Percentiles rank a stretch among this genome's conserved stretches.
Conservation (phyloP, 2,888 invertebrate genomes). For the Epiblema foenella region DNA sequence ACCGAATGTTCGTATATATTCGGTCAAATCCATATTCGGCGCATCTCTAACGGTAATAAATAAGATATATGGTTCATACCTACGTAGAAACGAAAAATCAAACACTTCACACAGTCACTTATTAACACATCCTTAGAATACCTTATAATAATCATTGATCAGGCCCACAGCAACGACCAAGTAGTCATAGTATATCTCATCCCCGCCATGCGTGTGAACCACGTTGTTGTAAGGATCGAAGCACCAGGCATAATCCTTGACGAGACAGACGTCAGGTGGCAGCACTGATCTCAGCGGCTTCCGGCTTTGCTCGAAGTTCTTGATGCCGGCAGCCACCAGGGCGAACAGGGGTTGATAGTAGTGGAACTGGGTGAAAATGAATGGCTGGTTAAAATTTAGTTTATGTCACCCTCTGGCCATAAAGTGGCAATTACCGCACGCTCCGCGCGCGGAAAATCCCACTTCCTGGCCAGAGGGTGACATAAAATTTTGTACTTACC, state of each 20-base stretch:
- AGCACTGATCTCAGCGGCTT: constrained; percentile 88
- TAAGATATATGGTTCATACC: no score
- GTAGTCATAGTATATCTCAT: constrained; percentile 91
- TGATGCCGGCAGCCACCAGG: constrained; percentile 94
- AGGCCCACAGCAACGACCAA: constrained; percentile 94
- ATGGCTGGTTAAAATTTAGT: neutral
- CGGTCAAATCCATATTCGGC: no score
- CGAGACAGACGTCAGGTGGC: constrained; percentile 90
- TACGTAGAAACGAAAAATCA: no score
- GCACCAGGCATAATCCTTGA: constrained; percentile 88
- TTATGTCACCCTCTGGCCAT: no score
- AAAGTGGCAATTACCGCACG: no score
- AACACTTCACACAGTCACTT: no score
- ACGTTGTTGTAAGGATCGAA: constrained; percentile 91
- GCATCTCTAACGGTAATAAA: no score
- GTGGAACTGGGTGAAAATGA: constrained; percentile 86
- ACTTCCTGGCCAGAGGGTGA: no score
- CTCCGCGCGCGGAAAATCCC: no score
- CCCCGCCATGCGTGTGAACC: constrained; percentile 88
- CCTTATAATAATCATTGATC: constrained; percentile 91
- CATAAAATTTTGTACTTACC: no score
- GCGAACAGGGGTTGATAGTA: constrained; percentile 98
- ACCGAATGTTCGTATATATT: no score
- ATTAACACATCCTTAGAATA: no score
- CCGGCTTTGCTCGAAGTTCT: constrained; percentile 86